These are phyloP conservation scores for Corythornis leucogaster DNA, from an alignment of 2,797 vertebrate genomes.

Conservation along the genomic window DNA sequence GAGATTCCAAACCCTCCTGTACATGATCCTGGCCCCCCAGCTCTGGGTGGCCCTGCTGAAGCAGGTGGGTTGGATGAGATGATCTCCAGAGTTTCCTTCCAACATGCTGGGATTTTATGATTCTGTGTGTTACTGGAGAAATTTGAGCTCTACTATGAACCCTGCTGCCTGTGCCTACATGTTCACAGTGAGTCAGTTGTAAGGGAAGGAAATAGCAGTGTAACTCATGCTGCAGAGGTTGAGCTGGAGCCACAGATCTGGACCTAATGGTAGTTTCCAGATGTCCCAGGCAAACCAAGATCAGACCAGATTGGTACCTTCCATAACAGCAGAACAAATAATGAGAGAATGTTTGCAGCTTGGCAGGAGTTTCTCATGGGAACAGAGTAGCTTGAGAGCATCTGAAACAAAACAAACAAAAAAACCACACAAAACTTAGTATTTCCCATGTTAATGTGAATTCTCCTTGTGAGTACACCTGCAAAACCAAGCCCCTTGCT, in stretches of 20 bases:
- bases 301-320: not conserved
- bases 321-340: not conserved
- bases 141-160: not conserved
- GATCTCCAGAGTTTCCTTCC: not conserved
- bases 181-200: not conserved
- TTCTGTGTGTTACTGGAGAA: not conserved
- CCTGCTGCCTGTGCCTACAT: not conserved
- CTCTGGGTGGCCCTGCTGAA: not conserved
- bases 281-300: not conserved
- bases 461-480: not conserved
- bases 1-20: not conserved
- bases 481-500: not conserved
- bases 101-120: not conserved
- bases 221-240: not conserved
- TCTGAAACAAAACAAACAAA: not conserved
- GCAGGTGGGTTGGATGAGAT: not conserved
- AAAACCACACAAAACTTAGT: fast-evolving
- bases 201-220: not conserved
- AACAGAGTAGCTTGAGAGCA: not conserved
- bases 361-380: not conserved
- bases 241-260: not conserved
- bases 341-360: not conserved
- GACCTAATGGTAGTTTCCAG: not conserved
- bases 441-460: not conserved
- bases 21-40: not conserved